phyloP scores from a whole-genome alignment of 2,888 invertebrate genomes.

The Aromia moschata region DNA sequence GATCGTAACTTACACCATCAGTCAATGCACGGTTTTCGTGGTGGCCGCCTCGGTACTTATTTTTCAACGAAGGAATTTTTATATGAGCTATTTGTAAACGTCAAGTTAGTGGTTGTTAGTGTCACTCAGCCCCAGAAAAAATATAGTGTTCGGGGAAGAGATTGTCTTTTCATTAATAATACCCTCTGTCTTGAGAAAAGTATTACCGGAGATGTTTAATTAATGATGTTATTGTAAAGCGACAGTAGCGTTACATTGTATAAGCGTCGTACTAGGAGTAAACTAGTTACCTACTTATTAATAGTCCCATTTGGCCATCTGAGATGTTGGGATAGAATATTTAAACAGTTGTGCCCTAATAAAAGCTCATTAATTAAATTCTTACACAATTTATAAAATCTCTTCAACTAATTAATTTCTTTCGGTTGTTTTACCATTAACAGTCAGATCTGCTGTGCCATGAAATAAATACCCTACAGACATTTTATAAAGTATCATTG shows the following conservation, averaged over 20 bases:
- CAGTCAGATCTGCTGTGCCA: too few species aligned
- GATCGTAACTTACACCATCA: slow-evolving; percentile 12
- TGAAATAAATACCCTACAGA: too few species aligned
- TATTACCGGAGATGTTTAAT: slow-evolving; percentile 14
- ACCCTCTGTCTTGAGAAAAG: slow-evolving; percentile 14
- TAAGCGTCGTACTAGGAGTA: too few species aligned
- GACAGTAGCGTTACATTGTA: slow-evolving; percentile 19
- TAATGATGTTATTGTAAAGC: slow-evolving; percentile 17
- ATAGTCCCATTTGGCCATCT: too few species aligned
- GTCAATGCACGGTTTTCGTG: slow-evolving; percentile 7
- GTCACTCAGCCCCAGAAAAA: slow-evolving; percentile 25
- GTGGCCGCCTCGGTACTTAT: slow-evolving; percentile 15
- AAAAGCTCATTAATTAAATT: too few species aligned
- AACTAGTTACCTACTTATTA: too few species aligned
- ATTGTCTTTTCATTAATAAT: slow-evolving; percentile 28
- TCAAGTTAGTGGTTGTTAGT: slow-evolving; percentile 27
- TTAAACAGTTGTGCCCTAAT: too few species aligned
- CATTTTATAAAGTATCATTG: too few species aligned
- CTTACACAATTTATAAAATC: too few species aligned
- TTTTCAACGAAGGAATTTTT: slow-evolving; percentile 25
- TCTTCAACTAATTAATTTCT: too few species aligned
- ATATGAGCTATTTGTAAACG: slow-evolving; percentile 26
- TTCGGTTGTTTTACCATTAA: too few species aligned
- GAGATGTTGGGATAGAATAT: too few species aligned
- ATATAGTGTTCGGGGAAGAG: slow-evolving; percentile 18